phyloP scores from a whole-genome alignment of 2,888 invertebrate species.

The Philhelius pedissequus region DNA sequence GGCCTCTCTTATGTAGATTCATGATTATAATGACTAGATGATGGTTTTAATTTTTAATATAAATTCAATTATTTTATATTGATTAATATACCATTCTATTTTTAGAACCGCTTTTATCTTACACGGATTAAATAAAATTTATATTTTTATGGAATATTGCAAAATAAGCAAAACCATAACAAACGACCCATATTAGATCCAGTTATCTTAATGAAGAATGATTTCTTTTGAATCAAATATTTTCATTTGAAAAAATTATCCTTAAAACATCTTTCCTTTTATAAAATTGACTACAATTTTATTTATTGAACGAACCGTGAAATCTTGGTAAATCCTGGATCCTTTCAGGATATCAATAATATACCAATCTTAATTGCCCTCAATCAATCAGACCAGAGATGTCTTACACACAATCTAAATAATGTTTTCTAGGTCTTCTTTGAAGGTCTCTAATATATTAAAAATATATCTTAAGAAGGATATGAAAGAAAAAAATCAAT shows the following conservation, averaged over 20 bases:
- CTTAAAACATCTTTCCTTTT: not conserved
- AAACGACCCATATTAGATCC: not conserved
- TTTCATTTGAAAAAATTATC: not conserved
- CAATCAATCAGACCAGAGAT: slow-evolving; percentile 17
- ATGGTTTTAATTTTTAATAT: no score
- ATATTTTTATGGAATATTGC: no score
- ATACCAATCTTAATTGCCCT: slow-evolving; percentile 7
- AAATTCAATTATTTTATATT: no score
- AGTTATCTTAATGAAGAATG: not conserved
- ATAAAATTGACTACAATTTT: not conserved
- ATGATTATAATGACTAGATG: no score
- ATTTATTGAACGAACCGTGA: not conserved
- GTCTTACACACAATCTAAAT: not conserved
- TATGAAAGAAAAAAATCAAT: slow-evolving; percentile 47
- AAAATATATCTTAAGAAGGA: slow-evolving; percentile 27
- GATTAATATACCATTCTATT: no score
- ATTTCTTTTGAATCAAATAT: not conserved
- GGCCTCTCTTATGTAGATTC: no score
- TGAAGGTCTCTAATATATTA: slow-evolving; percentile 8
- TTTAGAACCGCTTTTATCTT: no score
- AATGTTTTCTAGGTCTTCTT: slow-evolving; percentile 23
- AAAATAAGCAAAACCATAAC: not conserved
- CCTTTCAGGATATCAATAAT: not conserved
- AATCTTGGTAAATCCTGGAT: not conserved
- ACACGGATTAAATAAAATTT: no score